phyloP scores from a whole-genome alignment of 2,888 invertebrate genomes.

The Diabrotica balteata region DNA sequence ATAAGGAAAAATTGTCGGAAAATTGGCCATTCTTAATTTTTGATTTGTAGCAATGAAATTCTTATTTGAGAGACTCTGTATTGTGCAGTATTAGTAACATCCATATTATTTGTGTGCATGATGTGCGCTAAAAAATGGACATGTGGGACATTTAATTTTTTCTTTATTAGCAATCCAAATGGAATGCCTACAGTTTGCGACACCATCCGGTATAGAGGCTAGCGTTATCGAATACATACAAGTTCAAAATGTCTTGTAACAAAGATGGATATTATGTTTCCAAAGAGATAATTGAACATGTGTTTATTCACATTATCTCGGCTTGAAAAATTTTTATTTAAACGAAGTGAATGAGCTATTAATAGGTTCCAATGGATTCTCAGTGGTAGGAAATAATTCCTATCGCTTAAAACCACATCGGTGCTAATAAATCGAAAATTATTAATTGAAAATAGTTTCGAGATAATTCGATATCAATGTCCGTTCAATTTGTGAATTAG shows the following conservation, averaged over 20 bases:
- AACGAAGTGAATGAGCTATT: slow-evolving; percentile 14
- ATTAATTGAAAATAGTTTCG: neutral
- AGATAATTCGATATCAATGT: neutral
- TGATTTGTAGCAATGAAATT: no score
- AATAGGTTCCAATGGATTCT: slow-evolving; percentile 22
- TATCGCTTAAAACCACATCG: neutral
- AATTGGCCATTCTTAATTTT: no score
- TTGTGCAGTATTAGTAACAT: no score
- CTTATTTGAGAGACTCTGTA: no score
- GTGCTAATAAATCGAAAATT: neutral
- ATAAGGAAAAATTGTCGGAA: no score
- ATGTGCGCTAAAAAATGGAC: no score
- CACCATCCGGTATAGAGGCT: neutral
- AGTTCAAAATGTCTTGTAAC: slow-evolving; percentile 14
- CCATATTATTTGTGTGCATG: no score
- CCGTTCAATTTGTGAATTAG: neutral
- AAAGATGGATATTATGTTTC: slow-evolving; percentile 32
- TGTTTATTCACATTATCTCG: slow-evolving; percentile 27
- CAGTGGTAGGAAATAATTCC: neutral
- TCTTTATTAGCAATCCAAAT: no score
- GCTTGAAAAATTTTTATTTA: slow-evolving; percentile 17
- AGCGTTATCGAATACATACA: neutral
- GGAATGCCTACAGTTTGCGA: neutral
- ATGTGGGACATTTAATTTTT: no score
- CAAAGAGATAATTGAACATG: slow-evolving; percentile 32